phyloP scores from a whole-genome alignment of 2,888 invertebrate species.

The Acleris holmiana region DNA sequence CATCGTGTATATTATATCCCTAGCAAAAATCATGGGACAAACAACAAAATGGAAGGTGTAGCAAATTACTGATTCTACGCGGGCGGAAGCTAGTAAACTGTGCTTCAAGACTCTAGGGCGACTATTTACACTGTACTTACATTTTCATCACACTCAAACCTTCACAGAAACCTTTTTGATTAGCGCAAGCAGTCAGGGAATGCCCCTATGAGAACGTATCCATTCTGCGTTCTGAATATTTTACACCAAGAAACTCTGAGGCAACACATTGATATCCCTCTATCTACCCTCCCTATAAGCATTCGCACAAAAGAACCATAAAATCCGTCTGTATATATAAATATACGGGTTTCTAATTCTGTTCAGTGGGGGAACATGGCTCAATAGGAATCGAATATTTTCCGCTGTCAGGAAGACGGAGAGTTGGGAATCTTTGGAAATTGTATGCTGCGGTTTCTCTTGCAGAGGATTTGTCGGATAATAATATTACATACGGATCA shows the following conservation, averaged over 20 bases:
- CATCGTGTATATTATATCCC: too few relatives aligned
- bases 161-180: constrained; percentile 25
- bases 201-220: constrained; percentile 30
- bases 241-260: constrained; percentile 18
- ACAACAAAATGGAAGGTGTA: too few relatives aligned
- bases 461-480: background rate
- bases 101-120: background rate
- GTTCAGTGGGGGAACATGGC: constrained; percentile 19
- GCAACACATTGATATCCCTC: constrained; percentile 17
- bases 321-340: constrained; percentile 34
- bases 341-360: constrained; percentile 30
- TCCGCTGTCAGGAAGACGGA: constrained; percentile 23
- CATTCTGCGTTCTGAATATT: constrained; percentile 29
- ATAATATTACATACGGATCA: background rate
- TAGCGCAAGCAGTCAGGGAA: constrained; percentile 23
- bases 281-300: constrained; percentile 25
- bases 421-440: constrained; percentile 2
- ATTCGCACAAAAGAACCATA: constrained; percentile 39
- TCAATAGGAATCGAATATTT: constrained; percentile 24
- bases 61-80: too few relatives aligned
- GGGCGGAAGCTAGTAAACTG: background rate
- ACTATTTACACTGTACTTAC: background rate
- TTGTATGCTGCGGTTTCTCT: background rate
- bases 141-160: constrained; percentile 4
- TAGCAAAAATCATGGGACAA: too few relatives aligned